Percentiles rank a stretch among this genome's conserved stretches.
Conservation (phyloP, 1,140 invertebrate species). For the Temnothorax curvispinosus region DNA sequence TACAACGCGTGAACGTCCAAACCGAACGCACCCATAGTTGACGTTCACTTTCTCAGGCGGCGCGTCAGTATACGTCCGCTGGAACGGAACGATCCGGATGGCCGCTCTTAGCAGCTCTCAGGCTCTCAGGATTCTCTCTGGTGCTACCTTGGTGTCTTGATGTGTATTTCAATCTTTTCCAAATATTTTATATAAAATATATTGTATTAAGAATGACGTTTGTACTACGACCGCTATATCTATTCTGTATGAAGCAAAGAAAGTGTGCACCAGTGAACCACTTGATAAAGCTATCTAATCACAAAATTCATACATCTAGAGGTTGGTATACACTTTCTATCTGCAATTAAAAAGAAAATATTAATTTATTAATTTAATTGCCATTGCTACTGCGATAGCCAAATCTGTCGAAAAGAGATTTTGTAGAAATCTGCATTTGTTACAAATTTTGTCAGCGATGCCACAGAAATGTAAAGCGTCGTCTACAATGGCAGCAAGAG, state of each 20-base stretch:
- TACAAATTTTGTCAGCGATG: background rate
- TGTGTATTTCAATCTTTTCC: no score
- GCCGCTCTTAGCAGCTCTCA: no score
- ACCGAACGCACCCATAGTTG: no score
- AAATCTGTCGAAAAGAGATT: background rate
- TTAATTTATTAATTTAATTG: background rate
- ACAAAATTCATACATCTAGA: slow-evolving; percentile 68
- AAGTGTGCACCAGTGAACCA: slow-evolving; percentile 42
- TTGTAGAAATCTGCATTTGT: background rate
- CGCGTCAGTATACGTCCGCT: no score
- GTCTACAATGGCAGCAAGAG: no score
- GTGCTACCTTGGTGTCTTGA: no score
- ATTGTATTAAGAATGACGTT: slow-evolving; percentile 62
- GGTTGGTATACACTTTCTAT: slow-evolving; percentile 57
- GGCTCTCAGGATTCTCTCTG: no score
- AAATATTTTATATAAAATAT: background rate
- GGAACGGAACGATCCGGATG: no score
- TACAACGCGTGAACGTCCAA: no score
- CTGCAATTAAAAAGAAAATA: background rate
- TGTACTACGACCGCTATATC: slow-evolving; percentile 44
- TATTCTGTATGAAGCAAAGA: slow-evolving; percentile 53
- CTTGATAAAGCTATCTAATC: slow-evolving; percentile 34
- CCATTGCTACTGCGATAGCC: background rate
- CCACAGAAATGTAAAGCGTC: background rate
- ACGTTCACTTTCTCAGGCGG: no score